Conservation (phyloP, 92 coral and sea anemone genomes). For the Palythoa heliodiscus region DNA sequence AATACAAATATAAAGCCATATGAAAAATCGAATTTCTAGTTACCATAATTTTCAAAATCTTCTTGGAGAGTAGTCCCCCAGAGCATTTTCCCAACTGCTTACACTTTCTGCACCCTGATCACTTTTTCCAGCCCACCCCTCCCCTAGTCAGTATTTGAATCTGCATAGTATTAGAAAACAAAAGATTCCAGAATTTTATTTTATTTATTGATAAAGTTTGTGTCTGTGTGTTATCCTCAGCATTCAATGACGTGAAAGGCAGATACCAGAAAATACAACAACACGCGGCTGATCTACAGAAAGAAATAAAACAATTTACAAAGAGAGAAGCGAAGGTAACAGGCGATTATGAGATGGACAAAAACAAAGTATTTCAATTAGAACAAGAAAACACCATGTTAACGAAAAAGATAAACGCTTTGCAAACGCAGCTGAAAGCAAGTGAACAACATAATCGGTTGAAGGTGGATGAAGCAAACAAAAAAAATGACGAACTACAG, state of each 20-base stretch:
- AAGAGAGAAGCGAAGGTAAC: conserved; percentile 8
- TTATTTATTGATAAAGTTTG: not conserved
- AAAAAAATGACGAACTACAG: not conserved
- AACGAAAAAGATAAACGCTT: not conserved
- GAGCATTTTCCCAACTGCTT: too few species aligned
- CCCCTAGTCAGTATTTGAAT: not conserved
- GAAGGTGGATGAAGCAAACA: not conserved
- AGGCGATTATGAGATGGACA: conserved; percentile 46
- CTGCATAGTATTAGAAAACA: too few species aligned
- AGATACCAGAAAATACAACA: conserved; percentile 24
- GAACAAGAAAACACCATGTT: conserved; percentile 14
- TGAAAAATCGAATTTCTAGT: too few species aligned
- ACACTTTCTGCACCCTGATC: too few species aligned
- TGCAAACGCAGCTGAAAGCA: conserved; percentile 1
- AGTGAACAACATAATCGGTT: not conserved
- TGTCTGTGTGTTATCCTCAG: conserved; percentile 14
- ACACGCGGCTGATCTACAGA: conserved; percentile 29
- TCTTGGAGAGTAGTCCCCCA: too few species aligned
- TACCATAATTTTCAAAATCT: too few species aligned
- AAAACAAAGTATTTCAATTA: not conserved
- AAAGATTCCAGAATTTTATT: not conserved
- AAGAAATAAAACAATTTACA: conserved; percentile 34
- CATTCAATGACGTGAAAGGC: conserved; percentile 45
- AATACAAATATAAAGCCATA: too few species aligned
- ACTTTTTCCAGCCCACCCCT: not conserved